Evolutionary conservation across 2,888 invertebrate genomes (phyloP).

Genomic region (Drosophila ustulata): DNA sequence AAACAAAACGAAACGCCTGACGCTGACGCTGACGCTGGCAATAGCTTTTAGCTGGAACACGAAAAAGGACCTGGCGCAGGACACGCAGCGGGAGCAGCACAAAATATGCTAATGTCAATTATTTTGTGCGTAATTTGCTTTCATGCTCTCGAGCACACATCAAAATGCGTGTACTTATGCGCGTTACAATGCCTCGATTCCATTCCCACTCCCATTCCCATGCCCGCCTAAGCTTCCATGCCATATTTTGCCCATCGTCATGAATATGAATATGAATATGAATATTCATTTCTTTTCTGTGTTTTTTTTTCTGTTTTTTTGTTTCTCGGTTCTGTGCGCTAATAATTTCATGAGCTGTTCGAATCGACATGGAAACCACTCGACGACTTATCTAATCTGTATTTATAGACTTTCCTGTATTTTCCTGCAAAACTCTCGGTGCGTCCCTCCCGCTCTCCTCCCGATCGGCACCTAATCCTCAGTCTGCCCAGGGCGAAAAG

Average conservation of each 20-base stretch:
- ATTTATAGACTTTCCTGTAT: constrained; percentile 14
- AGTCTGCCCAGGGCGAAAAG: constrained; percentile 19
- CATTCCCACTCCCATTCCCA: background rate
- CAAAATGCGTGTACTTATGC: constrained; percentile 38
- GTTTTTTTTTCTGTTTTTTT: background rate
- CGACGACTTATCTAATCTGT: constrained; percentile 72
- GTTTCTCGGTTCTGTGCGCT: constrained; percentile 23
- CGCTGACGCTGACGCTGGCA: constrained; percentile 3
- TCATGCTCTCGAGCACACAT: constrained; percentile 69
- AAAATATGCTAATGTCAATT: constrained; percentile 78
- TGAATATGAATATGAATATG: constrained; percentile 56
- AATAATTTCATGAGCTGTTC: constrained; percentile 50
- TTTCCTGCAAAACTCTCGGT: constrained; percentile 6
- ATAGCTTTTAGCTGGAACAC: background rate
- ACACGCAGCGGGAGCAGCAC: background rate
- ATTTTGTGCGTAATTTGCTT: constrained; percentile 80
- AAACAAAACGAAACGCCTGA: constrained; percentile 29
- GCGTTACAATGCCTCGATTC: constrained; percentile 1
- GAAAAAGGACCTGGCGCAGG: background rate
- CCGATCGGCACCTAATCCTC: background rate
- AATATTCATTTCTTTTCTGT: constrained; percentile 60
- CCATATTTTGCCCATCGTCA: constrained; percentile 29
- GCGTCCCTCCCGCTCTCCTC: background rate
- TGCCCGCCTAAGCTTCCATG: background rate
- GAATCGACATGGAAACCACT: constrained; percentile 45